A percentile compares a stretch with the other conserved stretches of the same genome.
Conservation (phyloP, 2,888 invertebrate genomes). For the Tipula helvola region DNA sequence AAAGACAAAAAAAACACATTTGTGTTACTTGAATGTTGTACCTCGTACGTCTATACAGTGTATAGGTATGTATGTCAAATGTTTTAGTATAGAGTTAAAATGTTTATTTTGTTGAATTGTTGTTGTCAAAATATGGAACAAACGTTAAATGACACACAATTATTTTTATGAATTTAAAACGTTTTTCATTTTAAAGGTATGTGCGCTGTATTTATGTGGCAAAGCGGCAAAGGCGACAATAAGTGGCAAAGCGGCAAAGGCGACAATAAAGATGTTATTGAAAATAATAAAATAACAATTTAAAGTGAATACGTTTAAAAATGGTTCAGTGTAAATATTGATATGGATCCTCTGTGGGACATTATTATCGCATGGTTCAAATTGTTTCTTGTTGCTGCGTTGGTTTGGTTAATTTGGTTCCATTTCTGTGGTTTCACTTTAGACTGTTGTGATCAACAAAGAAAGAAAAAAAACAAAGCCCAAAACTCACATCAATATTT, state of each 20-base stretch:
- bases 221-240: neutral
- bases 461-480: too few species aligned
- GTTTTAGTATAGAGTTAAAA: neutral
- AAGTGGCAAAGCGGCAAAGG: neutral
- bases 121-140: neutral
- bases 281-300: neutral
- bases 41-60: too few species aligned
- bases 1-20: neutral
- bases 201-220: neutral
- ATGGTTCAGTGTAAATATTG: neutral
- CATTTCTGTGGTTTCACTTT: too few species aligned
- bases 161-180: neutral
- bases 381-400: too few species aligned
- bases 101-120: neutral
- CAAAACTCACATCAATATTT: too few species aligned
- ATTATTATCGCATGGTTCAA: too few species aligned
- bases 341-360: too few species aligned
- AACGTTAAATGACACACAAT: neutral
- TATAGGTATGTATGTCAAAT: neutral
- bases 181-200: neutral
- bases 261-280: neutral
- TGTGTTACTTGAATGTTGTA: neutral
- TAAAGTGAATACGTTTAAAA: neutral
- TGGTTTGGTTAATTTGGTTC: too few species aligned
- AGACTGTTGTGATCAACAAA: too few species aligned